Conservation (phyloP, 2,888 invertebrate species). For the Ormyrus labotus region DNA sequence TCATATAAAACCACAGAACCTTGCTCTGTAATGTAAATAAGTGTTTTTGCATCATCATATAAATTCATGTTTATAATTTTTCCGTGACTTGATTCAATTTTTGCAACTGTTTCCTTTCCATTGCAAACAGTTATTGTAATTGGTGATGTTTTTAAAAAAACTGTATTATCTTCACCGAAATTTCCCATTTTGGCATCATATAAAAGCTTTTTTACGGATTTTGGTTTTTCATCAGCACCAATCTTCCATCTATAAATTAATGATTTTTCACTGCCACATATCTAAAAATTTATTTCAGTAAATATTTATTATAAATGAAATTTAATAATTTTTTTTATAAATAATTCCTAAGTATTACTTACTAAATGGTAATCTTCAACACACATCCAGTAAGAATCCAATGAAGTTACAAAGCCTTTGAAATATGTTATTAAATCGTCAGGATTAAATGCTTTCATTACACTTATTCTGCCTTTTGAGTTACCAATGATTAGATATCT, state of each 20-base stretch:
- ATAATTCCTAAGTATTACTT: not conserved
- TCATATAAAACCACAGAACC: slow-evolving; percentile 71
- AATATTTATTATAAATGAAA: not conserved
- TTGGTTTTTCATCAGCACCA: slow-evolving; percentile 61
- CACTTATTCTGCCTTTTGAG: slow-evolving; percentile 73
- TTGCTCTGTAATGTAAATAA: slow-evolving; percentile 77
- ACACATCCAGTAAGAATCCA: slow-evolving; percentile 69
- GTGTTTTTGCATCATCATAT: slow-evolving; percentile 77
- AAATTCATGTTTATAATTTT: slow-evolving; percentile 77
- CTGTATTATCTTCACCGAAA: slow-evolving; percentile 63
- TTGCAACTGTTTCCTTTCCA: slow-evolving; percentile 76
- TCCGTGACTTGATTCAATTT: slow-evolving; percentile 75
- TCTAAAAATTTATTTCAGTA: slow-evolving; percentile 60
- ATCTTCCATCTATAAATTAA: slow-evolving; percentile 69
- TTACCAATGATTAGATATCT: slow-evolving; percentile 75
- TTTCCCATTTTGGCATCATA: slow-evolving; percentile 69
- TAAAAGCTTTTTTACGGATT: slow-evolving; percentile 65
- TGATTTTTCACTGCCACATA: slow-evolving; percentile 68
- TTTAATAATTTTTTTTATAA: not conserved
- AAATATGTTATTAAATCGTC: slow-evolving; percentile 66
- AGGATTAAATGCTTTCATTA: slow-evolving; percentile 71
- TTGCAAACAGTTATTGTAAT: slow-evolving; percentile 71
- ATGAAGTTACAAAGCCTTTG: slow-evolving; percentile 67
- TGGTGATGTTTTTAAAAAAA: slow-evolving; percentile 66
- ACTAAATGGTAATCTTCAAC: slow-evolving; percentile 68